A percentile compares a stretch with the other conserved stretches of the same genome.
phyloP scores from a whole-genome alignment of 1,140 invertebrate genomes.

The Protaetia brevitarsis region DNA sequence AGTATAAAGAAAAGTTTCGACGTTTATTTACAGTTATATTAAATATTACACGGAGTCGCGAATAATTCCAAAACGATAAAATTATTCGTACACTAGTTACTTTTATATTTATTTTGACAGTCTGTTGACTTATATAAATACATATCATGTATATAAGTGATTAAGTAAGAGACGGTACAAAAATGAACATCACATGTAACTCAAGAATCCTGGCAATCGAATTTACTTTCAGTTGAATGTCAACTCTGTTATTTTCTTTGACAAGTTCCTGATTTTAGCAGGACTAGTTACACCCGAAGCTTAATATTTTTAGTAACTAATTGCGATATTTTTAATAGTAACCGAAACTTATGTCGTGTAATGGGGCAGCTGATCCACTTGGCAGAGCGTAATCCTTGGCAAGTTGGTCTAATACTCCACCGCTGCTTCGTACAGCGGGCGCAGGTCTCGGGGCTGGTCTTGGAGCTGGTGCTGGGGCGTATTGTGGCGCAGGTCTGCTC shows the following conservation, averaged over 20 bases:
- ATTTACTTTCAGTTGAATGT: constrained; percentile 20
- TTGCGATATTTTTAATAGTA: constrained; percentile 41
- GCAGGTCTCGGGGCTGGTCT: constrained; percentile 39
- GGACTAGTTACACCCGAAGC: constrained; percentile 31
- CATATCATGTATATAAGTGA: background rate
- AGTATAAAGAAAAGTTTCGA: background rate
- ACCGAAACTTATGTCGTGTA: constrained; percentile 78
- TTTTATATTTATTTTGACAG: background rate
- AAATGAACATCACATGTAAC: constrained; percentile 10
- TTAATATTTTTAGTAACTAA: background rate
- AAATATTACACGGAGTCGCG: background rate
- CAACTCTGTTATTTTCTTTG: background rate
- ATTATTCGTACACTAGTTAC: background rate
- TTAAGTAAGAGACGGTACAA: too few species aligned
- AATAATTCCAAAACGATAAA: background rate
- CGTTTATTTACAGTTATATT: background rate
- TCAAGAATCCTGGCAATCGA: background rate
- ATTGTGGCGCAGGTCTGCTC: constrained; percentile 32
- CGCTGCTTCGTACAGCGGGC: constrained; percentile 49
- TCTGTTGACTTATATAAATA: constrained; percentile 6
- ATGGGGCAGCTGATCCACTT: constrained; percentile 60
- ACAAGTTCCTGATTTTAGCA: constrained; percentile 6
- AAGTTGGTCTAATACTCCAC: constrained; percentile 75
- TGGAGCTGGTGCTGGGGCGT: constrained; percentile 33
- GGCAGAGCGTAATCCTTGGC: constrained; percentile 75